Evolutionary conservation across 2,797 vertebrate species (phyloP), one percentile per base, ranked within the genome.

Genomic region (Trachops cirrhosus): DNA sequence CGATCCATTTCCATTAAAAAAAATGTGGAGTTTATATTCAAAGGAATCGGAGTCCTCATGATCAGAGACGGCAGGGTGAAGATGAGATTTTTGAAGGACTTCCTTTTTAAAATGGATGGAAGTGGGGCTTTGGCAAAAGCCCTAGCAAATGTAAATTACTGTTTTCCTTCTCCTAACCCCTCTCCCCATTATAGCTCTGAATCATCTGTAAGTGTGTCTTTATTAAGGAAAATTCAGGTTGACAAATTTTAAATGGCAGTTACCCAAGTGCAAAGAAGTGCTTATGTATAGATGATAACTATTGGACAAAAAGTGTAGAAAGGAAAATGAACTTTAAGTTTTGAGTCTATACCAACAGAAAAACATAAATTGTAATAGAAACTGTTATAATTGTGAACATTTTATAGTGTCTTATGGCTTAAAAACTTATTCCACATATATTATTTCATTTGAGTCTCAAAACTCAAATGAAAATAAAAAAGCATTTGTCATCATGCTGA

Each of bases 41-140:
- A 97, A 84, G 98, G 98, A 80, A 98, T 99, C 9, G 99, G 99
- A 5, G 95, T 98, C 59, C 98, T 99, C 32, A 48, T 95, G 9
- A 98, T 99, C 78, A 98, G 91, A 67, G 97, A 98, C 41, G 97
- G 97, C 96, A 98, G 98, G 95, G 99, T 99, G 97, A 98, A 98
- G 97, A 99, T 99, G 99, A 99, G 97, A 95, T 99, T 99, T 98
- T 98, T 97, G 95, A 98, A 98, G 93, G 98, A 98, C 77, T 99
- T 99, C 86, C 96, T 99, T 67, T 98, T 97, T 24, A 83, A 97
- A 14, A 78, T 99, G 98, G 99, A 99, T 85, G 98, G 98, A 94
- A 98, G 95, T 3, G 98, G 98, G 10, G 94, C 88, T 68, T 94
- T 98, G 37, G 97, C 97, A 32, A 98, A 98, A 95, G 98, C 98